These are phyloP conservation scores for Toxostoma redivivum DNA, from an alignment of 2,113 vertebrate genomes.

Conservation along the genomic window DNA sequence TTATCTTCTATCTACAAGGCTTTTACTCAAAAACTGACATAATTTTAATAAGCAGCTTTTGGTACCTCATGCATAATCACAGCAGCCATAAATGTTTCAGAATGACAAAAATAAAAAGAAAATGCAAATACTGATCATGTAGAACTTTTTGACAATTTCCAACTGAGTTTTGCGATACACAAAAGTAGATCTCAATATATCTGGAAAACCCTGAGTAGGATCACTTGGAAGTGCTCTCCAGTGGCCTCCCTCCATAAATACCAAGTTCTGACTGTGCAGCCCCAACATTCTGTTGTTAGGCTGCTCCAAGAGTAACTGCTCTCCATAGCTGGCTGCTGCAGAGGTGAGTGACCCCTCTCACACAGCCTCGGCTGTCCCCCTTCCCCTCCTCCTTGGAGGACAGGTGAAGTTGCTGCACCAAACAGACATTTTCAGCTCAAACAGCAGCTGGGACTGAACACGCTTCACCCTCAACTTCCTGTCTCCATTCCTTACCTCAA, in stretches of 20 bases:
- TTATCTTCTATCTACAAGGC: background rate
- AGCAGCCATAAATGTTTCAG: background rate
- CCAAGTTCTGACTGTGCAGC: background rate
- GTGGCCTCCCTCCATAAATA: background rate
- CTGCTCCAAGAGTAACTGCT: background rate
- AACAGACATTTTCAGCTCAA: background rate
- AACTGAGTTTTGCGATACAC: background rate
- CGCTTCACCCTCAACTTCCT: background rate
- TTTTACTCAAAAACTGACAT: background rate
- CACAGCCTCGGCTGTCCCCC: background rate
- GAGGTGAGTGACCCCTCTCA: background rate
- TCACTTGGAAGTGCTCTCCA: background rate
- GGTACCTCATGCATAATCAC: background rate
- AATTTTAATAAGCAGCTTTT: background rate
- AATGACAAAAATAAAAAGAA: background rate
- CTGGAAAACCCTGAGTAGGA: background rate
- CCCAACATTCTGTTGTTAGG: background rate
- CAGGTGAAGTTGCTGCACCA: background rate
- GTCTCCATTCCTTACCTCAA: background rate
- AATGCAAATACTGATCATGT: background rate
- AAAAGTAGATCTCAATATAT: background rate
- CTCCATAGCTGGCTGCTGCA: background rate
- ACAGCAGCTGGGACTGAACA: background rate
- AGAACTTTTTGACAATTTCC: background rate
- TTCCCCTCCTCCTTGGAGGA: background rate